These are phyloP conservation scores for Bradypodion pumilum DNA, from an alignment of 2,797 vertebrate species.

Conservation along the genomic window DNA sequence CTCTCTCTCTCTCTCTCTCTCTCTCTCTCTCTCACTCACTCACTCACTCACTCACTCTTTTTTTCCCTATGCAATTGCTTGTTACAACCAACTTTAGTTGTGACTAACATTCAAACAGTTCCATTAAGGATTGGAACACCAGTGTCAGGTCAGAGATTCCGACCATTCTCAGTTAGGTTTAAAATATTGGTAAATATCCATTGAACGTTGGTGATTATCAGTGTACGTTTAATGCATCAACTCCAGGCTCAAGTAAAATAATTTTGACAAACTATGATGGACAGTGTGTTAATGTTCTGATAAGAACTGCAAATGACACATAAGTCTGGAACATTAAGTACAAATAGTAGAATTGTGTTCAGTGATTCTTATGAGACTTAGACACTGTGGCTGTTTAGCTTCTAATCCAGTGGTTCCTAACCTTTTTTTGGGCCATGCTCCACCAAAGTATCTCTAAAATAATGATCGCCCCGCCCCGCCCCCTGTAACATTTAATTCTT, in stretches of 20 bases:
- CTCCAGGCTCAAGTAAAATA: not conserved
- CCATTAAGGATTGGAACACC: no score
- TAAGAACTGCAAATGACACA: not conserved
- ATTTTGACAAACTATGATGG: not conserved
- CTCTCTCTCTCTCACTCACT: no score
- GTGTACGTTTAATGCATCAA: no score
- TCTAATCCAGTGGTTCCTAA: no score
- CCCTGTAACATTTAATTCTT: no score
- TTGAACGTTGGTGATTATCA: no score
- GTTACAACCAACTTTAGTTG: not conserved
- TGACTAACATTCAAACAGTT: not conserved
- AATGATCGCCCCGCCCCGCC: no score
- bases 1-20: no score
- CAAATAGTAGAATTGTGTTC: slow-evolving; percentile 12
- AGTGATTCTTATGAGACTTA: not conserved
- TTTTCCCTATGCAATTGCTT: not conserved
- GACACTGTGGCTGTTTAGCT: fast-evolving
- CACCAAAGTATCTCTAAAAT: no score
- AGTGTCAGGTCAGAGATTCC: no score
- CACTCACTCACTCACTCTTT: no score
- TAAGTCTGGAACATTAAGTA: slow-evolving; percentile 33
- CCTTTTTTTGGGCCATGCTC: no score
- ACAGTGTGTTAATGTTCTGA: not conserved
- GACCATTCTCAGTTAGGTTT: not conserved
- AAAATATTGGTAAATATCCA: not conserved